Base-by-base conservation (phyloP, 2,888 invertebrate species). In the Agrotis puta region DNA sequence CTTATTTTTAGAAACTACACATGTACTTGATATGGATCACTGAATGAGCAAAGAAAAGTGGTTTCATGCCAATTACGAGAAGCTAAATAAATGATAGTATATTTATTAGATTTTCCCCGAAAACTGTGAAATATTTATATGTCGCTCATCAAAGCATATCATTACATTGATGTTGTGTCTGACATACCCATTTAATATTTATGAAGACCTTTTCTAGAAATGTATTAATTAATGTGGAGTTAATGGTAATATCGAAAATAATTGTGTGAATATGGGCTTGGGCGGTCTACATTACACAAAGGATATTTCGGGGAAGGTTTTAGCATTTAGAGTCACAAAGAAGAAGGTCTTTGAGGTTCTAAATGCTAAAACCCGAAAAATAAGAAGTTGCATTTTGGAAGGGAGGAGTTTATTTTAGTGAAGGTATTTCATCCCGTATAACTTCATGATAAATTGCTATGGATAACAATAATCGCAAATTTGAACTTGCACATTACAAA, bases 401-500 rank as follows among this genome's bases (percentile, higher is more conserved):
- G 13, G 20, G 11, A 6, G 18, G 47, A 27, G 22, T 45, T n/a
- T 50, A 47, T 11, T 24, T 18, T 59, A 53, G 39, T 20, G 13
- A 9, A 22, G 20, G 45, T 18, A n/a, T 16, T 39, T 47, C 5
- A 70, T 45, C 7, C n/a, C 22, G 11, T 56, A 24, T 51, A 45
- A 72, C 51, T 33, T 56, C 47, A 50, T 33, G 24, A 74, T 64
- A 47, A 69, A 56, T 47, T 39, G 11, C 24, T 11, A 1, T 27
- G 47, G n/a, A 54, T 53, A 24, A 71, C 24, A 50, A 64, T 54
- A 64, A 58, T 63, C 3, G 51, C 69, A 51, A 71, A 63, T 72
- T 39, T 70, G 61, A 79, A 74, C 68, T 70, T 81, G 27, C 20
- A 47, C 57, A 73, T 64, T 61, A 43, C 53, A 61, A 63, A 74